Evolutionary conservation across 2,888 invertebrate genomes (phyloP).

Genomic region (Boloria selene): DNA sequence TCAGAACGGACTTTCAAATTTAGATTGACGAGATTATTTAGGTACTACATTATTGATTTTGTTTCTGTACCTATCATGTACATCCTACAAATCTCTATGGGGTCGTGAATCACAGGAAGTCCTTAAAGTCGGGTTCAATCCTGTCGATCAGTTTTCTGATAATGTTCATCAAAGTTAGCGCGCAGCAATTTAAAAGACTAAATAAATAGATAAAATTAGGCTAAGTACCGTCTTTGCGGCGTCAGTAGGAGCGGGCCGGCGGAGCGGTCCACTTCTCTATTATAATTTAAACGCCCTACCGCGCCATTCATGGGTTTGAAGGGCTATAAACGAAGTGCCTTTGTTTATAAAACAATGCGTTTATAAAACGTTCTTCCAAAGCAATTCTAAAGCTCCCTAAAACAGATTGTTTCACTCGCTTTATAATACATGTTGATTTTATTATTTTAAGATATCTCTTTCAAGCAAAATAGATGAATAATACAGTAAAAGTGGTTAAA

Average conservation of each 20-base stretch:
- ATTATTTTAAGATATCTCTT: not conserved
- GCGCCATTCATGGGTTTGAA: constrained; percentile 8
- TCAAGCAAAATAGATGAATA: no score
- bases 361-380: constrained; percentile 10
- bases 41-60: no score
- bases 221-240: constrained; percentile 14
- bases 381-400: not conserved
- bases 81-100: not conserved
- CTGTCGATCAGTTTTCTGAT: constrained; percentile 18
- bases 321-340: constrained; percentile 18
- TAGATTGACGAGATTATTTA: not conserved
- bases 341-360: constrained; percentile 22
- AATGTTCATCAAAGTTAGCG: constrained; percentile 15
- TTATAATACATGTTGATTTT: constrained; percentile 3
- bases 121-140: no score
- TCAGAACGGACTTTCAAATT: not conserved
- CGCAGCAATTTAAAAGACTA: constrained; percentile 16
- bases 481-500: no score
- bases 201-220: constrained; percentile 23
- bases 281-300: constrained; percentile 13
- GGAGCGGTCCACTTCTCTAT: constrained; percentile 9
- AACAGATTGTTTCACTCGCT: constrained; percentile 6
- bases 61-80: not conserved
- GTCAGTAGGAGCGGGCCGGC: not conserved
- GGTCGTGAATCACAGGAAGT: no score